Evolutionary conservation across 37 sponge, comb jelly and placozoan species (phyloP).

Genomic region (Halichondria panicea): DNA sequence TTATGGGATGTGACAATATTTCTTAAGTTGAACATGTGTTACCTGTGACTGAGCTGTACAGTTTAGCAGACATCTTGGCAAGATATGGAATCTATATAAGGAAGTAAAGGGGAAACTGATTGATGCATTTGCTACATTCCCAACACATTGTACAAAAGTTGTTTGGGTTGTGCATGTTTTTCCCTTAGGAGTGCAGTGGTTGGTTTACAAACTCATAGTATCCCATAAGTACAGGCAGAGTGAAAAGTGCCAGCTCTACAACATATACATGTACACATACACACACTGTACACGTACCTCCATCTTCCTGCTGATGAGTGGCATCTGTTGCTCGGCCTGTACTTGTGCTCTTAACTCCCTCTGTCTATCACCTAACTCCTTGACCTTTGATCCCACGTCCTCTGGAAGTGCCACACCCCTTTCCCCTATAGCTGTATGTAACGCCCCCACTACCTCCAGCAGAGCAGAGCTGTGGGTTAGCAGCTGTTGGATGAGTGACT

Average conservation of each 20-base stretch:
- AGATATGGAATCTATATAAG: constrained; percentile 13
- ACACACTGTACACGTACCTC: background rate
- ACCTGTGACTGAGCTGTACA: constrained; percentile 7
- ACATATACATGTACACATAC: background rate
- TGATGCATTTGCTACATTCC: too few relatives aligned
- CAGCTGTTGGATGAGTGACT: constrained; percentile 38
- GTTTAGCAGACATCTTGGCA: constrained; percentile 11
- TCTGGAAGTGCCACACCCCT: constrained; percentile 1
- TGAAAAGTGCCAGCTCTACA: background rate
- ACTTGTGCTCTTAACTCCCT: constrained; percentile 6
- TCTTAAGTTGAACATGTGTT: background rate
- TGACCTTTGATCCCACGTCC: constrained; percentile 5
- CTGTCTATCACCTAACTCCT: constrained; percentile 14
- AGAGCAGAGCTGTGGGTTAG: constrained; percentile 33
- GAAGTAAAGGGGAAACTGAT: too few relatives aligned
- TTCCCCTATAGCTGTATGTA: constrained; percentile 33
- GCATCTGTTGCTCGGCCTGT: constrained; percentile 2
- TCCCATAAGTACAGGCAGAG: background rate
- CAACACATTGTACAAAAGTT: too few relatives aligned
- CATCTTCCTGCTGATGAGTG: background rate
- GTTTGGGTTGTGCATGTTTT: too few relatives aligned
- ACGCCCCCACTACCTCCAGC: constrained; percentile 23
- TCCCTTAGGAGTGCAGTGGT: too few relatives aligned
- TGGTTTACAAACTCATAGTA: too few relatives aligned
- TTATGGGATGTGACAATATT: background rate